Percentiles rank a stretch among this genome's conserved stretches.
Conservation (phyloP, 2,797 vertebrate genomes). For the Gambelia wislizenii region DNA sequence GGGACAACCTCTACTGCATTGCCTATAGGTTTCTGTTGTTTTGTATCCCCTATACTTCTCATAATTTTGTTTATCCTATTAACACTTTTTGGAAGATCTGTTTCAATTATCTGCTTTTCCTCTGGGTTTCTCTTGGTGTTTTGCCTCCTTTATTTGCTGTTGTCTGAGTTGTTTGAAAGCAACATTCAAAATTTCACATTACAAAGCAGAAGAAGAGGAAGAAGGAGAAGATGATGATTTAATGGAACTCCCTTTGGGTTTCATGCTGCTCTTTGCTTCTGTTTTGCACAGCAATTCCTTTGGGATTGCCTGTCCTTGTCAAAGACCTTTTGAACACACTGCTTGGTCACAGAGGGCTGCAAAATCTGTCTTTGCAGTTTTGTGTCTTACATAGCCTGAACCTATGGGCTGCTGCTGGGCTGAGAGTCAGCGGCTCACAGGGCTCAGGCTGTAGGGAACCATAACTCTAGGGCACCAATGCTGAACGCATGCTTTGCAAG, state of each 20-base stretch:
- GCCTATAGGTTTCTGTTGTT: no score
- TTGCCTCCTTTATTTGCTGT: no score
- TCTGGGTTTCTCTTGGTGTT: no score
- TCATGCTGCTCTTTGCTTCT: constrained; percentile 30
- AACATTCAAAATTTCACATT: constrained; percentile 36
- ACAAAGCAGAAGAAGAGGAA: no score
- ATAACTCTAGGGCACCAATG: background rate
- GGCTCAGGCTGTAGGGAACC: background rate
- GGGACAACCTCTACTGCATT: no score
- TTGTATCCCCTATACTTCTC: no score
- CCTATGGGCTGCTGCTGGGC: background rate
- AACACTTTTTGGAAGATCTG: no score
- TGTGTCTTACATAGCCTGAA: background rate
- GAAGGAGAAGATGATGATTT: no score
- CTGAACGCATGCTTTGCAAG: background rate
- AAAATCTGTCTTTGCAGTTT: background rate
- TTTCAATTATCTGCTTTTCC: no score
- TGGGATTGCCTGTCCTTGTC: constrained; percentile 36
- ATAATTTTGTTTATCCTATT: no score
- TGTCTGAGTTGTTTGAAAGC: constrained; percentile 31
- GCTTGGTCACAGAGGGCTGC: background rate
- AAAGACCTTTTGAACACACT: constrained; percentile 44
- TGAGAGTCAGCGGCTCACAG: background rate
- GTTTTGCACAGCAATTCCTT: constrained; percentile 17
- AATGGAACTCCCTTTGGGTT: background rate